Evolutionary conservation across 2,888 invertebrate species (phyloP).

Genomic region (Cheiracanthium punctorium): DNA sequence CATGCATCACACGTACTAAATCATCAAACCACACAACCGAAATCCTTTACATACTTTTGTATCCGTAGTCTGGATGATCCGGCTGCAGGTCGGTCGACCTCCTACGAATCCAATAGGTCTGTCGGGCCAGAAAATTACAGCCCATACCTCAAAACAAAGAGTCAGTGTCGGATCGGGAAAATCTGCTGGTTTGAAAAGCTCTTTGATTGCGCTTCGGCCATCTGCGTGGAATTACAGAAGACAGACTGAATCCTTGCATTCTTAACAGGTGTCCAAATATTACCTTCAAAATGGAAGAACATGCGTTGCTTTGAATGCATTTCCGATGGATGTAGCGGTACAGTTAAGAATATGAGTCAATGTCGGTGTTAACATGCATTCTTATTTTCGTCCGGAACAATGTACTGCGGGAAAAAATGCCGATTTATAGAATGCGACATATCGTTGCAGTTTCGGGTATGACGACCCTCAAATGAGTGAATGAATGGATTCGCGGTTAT

Average conservation of each 20-base stretch:
- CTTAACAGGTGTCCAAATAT: constrained; percentile 19
- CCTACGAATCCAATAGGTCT: constrained; percentile 44
- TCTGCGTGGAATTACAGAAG: not conserved
- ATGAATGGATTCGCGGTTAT: no score
- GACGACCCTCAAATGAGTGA: no score
- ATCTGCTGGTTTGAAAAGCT: not conserved
- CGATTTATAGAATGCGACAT: no score
- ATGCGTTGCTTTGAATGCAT: not conserved
- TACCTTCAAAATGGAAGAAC: not conserved
- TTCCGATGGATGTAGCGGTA: not conserved
- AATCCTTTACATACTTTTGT: not conserved
- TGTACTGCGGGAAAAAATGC: no score
- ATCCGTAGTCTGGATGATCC: constrained; percentile 31
- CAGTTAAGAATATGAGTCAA: not conserved
- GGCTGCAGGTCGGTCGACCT: not conserved
- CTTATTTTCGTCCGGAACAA: no score
- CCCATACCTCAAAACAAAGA: constrained; percentile 20
- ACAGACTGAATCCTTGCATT: not conserved
- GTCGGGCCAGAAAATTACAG: constrained; percentile 30
- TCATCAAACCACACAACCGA: no score
- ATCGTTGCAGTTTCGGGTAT: no score
- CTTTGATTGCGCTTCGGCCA: constrained; percentile 11
- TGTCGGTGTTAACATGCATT: not conserved
- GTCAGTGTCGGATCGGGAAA: not conserved
- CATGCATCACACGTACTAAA: no score